A percentile compares a stretch with the other conserved stretches of the same genome.
Conservation (phyloP, 2,113 vertebrate genomes). For the Catagonus wagneri region DNA sequence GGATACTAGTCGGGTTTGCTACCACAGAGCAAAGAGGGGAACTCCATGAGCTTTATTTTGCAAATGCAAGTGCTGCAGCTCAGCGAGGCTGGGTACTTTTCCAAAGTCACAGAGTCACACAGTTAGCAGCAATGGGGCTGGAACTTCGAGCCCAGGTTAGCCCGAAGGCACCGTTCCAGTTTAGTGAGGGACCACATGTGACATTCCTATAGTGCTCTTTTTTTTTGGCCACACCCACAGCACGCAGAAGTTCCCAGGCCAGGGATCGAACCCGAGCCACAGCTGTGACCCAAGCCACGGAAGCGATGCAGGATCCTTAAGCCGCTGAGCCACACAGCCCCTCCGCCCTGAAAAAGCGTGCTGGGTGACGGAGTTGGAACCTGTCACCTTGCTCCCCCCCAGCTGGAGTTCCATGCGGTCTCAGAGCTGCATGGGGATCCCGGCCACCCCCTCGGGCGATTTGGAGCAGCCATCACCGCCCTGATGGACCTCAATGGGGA, state of each 20-base stretch:
- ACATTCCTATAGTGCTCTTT: background rate
- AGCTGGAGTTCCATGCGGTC: slow-evolving; percentile 77
- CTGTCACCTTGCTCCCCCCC: slow-evolving; percentile 13
- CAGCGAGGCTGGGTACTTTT: background rate
- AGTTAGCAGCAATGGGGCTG: background rate
- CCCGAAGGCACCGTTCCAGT: fast-evolving
- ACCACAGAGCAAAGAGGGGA: no score
- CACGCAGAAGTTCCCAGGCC: no score
- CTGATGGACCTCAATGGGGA: slow-evolving; percentile 92
- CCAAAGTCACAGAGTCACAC: background rate
- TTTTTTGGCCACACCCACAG: background rate
- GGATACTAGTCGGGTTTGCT: no score
- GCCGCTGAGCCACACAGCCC: no score
- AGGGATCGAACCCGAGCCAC: no score
- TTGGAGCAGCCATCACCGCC: slow-evolving; percentile 88
- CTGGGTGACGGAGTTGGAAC: background rate
- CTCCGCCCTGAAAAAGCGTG: background rate
- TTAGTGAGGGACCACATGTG: background rate
- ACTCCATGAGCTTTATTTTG: background rate
- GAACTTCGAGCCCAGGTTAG: background rate
- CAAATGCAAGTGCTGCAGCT: background rate
- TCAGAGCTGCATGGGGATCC: slow-evolving; percentile 76
- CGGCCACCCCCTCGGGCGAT: slow-evolving; percentile 85
- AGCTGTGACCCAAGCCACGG: no score
- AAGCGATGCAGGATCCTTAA: no score